These are phyloP conservation scores for Bradypodion pumilum DNA, from an alignment of 2,797 vertebrate species.

Conservation along the genomic window DNA sequence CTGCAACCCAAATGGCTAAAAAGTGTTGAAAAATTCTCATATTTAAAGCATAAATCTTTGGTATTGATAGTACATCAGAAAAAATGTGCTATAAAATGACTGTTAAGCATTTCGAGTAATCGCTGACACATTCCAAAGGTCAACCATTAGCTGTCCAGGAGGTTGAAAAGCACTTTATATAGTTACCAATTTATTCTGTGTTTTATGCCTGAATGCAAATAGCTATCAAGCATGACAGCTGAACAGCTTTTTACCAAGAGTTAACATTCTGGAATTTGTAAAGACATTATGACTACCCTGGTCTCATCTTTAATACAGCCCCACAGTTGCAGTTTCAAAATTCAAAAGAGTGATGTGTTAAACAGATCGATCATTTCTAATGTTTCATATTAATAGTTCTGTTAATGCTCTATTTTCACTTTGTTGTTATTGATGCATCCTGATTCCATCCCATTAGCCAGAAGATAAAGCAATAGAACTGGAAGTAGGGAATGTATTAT, in stretches of 20 bases:
- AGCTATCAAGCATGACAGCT: conserved; percentile 41
- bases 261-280: conserved; percentile 39
- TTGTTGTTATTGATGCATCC: background rate
- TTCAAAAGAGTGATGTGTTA: background rate
- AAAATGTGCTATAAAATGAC: background rate
- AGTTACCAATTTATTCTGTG: conserved; percentile 35
- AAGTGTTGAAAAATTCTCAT: conserved; percentile 26
- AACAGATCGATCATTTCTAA: background rate
- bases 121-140: conserved; percentile 33
- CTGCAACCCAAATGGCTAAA: conserved; percentile 37
- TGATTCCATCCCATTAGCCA: conserved; percentile 6
- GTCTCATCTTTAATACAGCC: conserved; percentile 51
- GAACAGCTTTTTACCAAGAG: conserved; percentile 47
- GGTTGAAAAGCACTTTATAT: conserved; percentile 9
- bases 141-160: conserved; percentile 29
- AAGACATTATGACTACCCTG: conserved; percentile 32
- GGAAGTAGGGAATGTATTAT: background rate
- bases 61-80: conserved; percentile 12
- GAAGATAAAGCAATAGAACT: background rate
- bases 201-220: conserved; percentile 50
- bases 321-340: conserved; percentile 29
- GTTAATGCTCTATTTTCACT: background rate
- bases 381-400: background rate
- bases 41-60: conserved; percentile 41
- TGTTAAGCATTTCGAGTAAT: conserved; percentile 53